These are phyloP conservation scores for Indri indri DNA, from an alignment of 2,113 vertebrate species.

Conservation along the genomic window DNA sequence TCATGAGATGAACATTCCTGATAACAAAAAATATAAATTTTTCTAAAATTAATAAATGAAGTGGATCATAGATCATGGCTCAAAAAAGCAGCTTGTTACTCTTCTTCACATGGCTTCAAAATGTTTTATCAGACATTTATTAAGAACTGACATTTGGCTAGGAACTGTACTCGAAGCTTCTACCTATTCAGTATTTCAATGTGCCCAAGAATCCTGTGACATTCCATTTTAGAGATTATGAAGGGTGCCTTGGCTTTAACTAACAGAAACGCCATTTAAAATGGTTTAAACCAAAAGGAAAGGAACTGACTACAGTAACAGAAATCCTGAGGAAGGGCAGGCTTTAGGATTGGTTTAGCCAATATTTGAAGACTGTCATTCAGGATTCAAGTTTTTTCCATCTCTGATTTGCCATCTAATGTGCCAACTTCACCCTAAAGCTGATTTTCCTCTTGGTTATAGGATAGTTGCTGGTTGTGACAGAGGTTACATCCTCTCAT, in stretches of 20 bases:
- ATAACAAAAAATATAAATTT: constrained; percentile 6
- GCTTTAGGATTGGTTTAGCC: not conserved
- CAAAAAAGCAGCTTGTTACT: not conserved
- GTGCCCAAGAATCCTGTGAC: not conserved
- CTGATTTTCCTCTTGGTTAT: not conserved
- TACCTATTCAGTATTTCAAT: not conserved
- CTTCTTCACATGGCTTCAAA: not conserved
- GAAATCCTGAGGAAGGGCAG: not conserved
- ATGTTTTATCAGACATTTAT: constrained; percentile 17
- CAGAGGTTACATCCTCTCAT: not conserved
- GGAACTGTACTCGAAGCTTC: not conserved
- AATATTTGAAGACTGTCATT: not conserved
- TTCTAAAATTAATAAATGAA: constrained; percentile 5
- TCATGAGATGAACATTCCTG: constrained; percentile 15
- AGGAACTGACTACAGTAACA: not conserved
- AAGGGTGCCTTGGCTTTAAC: not conserved
- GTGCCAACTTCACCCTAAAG: not conserved
- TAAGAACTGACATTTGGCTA: not conserved
- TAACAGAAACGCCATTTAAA: not conserved
- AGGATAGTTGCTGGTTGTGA: not conserved
- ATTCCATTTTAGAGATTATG: not conserved
- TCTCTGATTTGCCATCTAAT: constrained; percentile 8
- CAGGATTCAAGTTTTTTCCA: not conserved
- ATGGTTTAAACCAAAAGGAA: constrained; percentile 17
- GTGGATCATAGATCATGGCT: not conserved